These are phyloP conservation scores for Psilopsiagon aurifrons DNA, from an alignment of 2,113 vertebrate genomes.

Conservation along the genomic window DNA sequence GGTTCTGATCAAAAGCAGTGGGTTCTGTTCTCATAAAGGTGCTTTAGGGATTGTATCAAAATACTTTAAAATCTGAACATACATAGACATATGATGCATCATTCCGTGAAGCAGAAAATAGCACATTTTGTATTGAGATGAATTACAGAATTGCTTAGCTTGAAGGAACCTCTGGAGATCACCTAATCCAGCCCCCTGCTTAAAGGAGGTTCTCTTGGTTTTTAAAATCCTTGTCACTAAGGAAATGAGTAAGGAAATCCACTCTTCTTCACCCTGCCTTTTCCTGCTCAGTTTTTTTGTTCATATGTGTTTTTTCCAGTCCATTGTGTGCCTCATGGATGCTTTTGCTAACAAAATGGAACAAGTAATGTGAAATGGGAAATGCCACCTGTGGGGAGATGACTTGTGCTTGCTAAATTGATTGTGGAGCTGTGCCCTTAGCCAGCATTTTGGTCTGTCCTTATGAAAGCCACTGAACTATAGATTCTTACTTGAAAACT, in stretches of 20 bases:
- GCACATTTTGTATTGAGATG: not conserved
- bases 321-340: not conserved
- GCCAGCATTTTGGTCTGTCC: not conserved
- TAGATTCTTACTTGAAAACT: not conserved
- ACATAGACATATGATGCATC: not conserved
- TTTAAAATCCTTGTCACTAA: not conserved
- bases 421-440: not conserved
- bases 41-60: not conserved
- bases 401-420: not conserved
- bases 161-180: not conserved
- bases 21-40: not conserved
- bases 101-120: not conserved
- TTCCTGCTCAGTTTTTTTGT: not conserved
- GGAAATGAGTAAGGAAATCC: not conserved
- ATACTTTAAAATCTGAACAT: not conserved
- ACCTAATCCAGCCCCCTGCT: not conserved
- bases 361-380: not conserved
- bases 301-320: not conserved
- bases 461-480: not conserved
- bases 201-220: not conserved
- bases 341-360: not conserved
- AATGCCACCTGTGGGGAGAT: not conserved
- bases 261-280: not conserved
- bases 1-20: not conserved
- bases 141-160: not conserved